Conservation (phyloP, 2,113 vertebrate genomes). For the Ptilorrhoa leucosticta region DNA sequence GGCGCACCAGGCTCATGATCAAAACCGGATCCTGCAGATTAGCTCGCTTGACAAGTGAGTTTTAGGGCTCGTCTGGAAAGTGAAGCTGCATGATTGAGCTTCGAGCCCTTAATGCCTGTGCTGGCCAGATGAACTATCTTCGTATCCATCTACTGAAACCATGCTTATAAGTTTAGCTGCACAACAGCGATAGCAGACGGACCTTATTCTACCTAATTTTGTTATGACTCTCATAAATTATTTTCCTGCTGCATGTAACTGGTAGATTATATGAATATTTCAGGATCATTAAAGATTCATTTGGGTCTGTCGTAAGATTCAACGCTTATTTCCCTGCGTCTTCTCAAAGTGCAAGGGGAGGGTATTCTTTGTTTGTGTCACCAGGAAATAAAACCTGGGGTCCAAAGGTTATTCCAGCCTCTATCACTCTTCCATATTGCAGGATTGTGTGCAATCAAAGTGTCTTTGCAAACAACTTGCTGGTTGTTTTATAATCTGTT, state of each 20-base stretch:
- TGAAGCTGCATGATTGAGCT: not conserved
- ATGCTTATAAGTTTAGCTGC: not conserved
- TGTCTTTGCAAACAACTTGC: not conserved
- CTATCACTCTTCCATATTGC: not conserved
- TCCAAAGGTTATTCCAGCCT: conserved; percentile 23
- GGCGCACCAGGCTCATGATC: not conserved
- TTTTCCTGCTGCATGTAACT: not conserved
- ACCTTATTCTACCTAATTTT: not conserved
- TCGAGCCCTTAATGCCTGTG: not conserved
- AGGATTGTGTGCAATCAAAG: not conserved
- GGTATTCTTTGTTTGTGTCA: not conserved
- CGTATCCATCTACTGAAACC: not conserved
- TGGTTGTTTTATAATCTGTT: not conserved
- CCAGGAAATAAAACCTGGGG: not conserved
- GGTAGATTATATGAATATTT: not conserved
- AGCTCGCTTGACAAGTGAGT: not conserved
- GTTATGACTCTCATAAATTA: not conserved
- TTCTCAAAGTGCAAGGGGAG: not conserved
- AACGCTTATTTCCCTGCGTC: not conserved
- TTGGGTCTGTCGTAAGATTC: not conserved
- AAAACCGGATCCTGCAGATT: not conserved
- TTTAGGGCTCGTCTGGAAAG: not conserved
- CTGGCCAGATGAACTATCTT: not conserved
- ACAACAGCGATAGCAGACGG: not conserved
- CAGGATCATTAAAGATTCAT: not conserved